Conservation (phyloP, 2,888 invertebrate genomes). For the Hydriomena furcata region DNA sequence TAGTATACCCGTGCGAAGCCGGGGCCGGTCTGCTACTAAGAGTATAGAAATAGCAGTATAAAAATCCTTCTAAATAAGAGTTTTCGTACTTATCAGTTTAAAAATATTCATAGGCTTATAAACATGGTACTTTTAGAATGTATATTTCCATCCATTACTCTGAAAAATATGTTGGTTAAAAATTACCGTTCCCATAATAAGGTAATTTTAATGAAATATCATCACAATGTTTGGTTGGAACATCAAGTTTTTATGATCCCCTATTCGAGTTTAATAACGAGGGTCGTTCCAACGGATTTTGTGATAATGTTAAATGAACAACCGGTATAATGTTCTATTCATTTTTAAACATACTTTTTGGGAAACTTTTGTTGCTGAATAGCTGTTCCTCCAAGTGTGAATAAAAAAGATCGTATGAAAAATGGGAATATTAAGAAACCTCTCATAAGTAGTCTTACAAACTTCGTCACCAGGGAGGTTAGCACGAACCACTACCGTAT, state of each 20-base stretch:
- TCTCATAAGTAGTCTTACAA: no score
- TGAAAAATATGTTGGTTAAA: constrained; percentile 17
- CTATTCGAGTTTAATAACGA: constrained; percentile 44
- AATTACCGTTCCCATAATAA: constrained; percentile 15
- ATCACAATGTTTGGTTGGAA: constrained; percentile 33
- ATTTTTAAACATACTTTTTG: constrained; percentile 41
- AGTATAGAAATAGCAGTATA: no score
- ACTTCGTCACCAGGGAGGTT: no score
- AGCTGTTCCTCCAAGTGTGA: neutral
- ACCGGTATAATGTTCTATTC: constrained; percentile 44
- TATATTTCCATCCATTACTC: neutral
- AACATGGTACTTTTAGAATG: no score
- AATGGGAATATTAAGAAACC: no score
- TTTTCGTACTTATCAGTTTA: no score
- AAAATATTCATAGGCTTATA: neutral
- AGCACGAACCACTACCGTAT: no score
- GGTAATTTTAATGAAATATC: constrained; percentile 32
- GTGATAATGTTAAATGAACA: constrained; percentile 54
- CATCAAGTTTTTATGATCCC: constrained; percentile 42
- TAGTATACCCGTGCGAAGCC: no score
- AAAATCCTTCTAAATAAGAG: no score
- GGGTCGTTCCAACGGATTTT: constrained; percentile 49
- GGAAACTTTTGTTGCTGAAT: constrained; percentile 19
- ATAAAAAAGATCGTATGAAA: no score
- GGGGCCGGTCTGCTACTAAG: no score